Evolutionary conservation across 2,888 invertebrate genomes (phyloP).

Genomic region (Volucella inanis): DNA sequence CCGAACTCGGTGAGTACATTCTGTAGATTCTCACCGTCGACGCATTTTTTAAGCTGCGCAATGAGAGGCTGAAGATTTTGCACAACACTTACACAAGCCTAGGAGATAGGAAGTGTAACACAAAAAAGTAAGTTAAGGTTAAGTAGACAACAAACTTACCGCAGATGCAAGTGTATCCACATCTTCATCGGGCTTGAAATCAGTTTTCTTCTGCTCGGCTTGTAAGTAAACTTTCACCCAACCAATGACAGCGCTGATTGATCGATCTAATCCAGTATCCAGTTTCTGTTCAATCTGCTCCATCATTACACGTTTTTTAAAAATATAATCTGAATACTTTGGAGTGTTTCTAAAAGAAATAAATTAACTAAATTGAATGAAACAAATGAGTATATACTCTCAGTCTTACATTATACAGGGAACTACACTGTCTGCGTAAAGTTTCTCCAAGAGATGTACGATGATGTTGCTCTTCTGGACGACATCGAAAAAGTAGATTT

Average conservation of each 20-base stretch:
- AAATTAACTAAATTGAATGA: conserved; percentile 18
- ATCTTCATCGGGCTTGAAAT: conserved; percentile 94
- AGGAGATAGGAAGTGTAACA: conserved; percentile 73
- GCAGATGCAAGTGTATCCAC: conserved; percentile 93
- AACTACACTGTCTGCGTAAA: conserved; percentile 93
- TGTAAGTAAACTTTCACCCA: conserved; percentile 96
- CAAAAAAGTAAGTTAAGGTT: neutral
- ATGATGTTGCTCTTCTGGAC: conserved; percentile 97
- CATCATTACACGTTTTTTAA: conserved; percentile 92
- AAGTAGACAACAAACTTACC: conserved; percentile 84
- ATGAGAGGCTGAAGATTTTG: conserved; percentile 91
- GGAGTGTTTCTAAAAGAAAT: conserved; percentile 88
- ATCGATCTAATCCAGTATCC: conserved; percentile 93
- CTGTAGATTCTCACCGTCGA: conserved; percentile 96
- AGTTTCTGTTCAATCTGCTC: conserved; percentile 96
- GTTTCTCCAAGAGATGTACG: conserved; percentile 95
- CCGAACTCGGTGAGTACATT: conserved; percentile 95
- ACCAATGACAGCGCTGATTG: conserved; percentile 93
- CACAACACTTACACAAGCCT: conserved; percentile 93
- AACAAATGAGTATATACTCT: neutral
- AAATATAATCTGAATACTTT: conserved; percentile 93
- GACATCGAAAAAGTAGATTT: conserved; percentile 96
- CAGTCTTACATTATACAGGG: conserved; percentile 91
- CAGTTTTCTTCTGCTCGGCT: conserved; percentile 96
- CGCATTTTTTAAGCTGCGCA: conserved; percentile 89